These are phyloP conservation scores for Acanthosepion pharaonis DNA, from an alignment of 2,888 invertebrate species.

Conservation along the genomic window DNA sequence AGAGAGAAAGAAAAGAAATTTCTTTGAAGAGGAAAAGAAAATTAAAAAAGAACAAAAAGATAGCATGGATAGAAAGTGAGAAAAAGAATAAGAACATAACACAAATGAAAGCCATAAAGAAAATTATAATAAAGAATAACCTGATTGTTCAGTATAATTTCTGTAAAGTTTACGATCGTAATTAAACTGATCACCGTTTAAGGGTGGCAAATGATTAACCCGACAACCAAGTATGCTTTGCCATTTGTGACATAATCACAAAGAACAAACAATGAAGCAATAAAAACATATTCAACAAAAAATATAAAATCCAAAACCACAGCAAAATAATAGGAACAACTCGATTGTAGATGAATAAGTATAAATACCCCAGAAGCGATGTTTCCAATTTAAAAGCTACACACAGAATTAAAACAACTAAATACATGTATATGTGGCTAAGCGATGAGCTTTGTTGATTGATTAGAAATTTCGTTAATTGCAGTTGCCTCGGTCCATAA, in stretches of 20 bases:
- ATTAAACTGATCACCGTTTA: not conserved
- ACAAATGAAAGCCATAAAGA: fast-evolving
- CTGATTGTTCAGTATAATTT: not conserved
- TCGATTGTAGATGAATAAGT: not conserved
- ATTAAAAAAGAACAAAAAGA: too few relatives aligned
- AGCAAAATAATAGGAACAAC: not conserved
- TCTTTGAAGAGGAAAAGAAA: too few relatives aligned
- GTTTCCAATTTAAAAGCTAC: not conserved
- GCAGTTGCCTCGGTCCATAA: not conserved
- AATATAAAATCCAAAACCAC: not conserved
- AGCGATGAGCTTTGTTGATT: not conserved
- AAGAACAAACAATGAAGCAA: not conserved
- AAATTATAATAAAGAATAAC: not conserved
- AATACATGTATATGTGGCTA: not conserved
- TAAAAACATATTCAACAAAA: not conserved
- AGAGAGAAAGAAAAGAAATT: too few relatives aligned
- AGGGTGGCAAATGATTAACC: not conserved
- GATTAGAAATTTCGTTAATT: not conserved
- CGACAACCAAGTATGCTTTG: too few relatives aligned
- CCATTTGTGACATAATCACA: not conserved
- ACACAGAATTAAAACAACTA: not conserved
- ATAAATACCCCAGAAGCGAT: not conserved
- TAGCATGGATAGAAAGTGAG: too few relatives aligned
- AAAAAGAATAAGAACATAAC: too few relatives aligned
- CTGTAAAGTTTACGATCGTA: not conserved